Evolutionary conservation across 2,888 invertebrate species (phyloP).

Genomic region (Steromphala cineraria): DNA sequence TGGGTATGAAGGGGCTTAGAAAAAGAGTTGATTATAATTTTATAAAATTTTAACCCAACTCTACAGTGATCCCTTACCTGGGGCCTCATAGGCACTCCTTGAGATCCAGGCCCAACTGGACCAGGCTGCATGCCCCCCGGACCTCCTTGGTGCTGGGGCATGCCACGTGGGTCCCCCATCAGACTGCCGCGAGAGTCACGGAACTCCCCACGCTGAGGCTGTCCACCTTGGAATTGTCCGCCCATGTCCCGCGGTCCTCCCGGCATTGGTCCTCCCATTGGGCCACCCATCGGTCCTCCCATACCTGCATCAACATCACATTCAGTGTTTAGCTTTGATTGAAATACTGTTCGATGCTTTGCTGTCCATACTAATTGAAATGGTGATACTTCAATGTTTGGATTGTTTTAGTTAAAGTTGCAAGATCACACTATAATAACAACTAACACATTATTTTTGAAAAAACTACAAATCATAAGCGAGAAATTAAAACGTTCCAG

Average conservation of each 20-base stretch:
- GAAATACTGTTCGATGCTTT: too few species aligned
- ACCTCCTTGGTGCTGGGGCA: constrained; percentile 1
- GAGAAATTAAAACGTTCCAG: too few species aligned
- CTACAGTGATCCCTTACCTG: neutral
- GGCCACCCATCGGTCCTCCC: constrained; percentile 20
- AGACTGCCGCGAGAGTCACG: constrained; percentile 2
- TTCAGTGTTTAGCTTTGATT: too few species aligned
- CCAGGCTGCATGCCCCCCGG: constrained; percentile 17
- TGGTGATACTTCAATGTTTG: too few species aligned
- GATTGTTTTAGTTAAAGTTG: too few species aligned
- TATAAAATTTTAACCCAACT: too few species aligned
- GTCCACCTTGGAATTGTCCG: constrained; percentile 30
- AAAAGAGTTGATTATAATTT: too few species aligned
- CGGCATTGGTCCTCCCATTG: constrained; percentile 29
- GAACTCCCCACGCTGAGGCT: neutral
- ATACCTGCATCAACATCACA: neutral
- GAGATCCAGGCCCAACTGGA: constrained; percentile 15
- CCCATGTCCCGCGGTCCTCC: constrained; percentile 36
- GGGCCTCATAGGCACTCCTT: constrained; percentile 9
- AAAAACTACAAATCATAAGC: too few species aligned
- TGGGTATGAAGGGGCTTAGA: too few species aligned
- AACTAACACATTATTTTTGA: too few species aligned
- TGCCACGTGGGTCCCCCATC: constrained; percentile 9
- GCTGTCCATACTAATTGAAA: too few species aligned
- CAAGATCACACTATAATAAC: too few species aligned